Evolutionary conservation across 2,113 vertebrate species (phyloP), one percentile per base, ranked within the genome.

Genomic region (Orthonyx spaldingii): DNA sequence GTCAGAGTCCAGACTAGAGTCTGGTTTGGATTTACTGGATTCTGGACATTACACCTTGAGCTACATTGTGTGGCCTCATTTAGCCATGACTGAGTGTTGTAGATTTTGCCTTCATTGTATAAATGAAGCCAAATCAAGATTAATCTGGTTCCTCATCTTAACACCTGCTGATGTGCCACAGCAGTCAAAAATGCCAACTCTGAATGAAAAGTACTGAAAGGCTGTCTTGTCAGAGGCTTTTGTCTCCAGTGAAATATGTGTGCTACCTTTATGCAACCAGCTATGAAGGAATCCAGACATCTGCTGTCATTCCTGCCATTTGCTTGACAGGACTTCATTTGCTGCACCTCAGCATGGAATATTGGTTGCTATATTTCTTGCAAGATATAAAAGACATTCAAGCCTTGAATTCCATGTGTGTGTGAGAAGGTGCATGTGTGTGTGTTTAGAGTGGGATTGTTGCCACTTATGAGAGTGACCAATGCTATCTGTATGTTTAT

Each of bases 241-340:
- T 92, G 47, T 22, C 82, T 76, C 26, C 52, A 30, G 71, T 97
- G 96, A 96, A 96, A 96, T 94, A 96, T 96, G 83, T 23, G 49
- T 66, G 59, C 83, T 94, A 90, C 92, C 85, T 94, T 79, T 96
- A 97, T 94, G 95, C 96, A 97, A 90, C 95, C 94, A 96, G 82
- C 93, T 96, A 95, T 97, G 96, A 96, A 96, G 80, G 92, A 94
- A 93, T 96, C 94, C 95, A 96, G 94, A 96, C 93, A 96, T 90
- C 88, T 94, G 90, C 94, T 96, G 95, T 95, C 93, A 94, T 95
- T 84, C 83, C 88, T 96, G 95, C 94, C 93, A 96, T 95, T 95
- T 95, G 90, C 90, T 96, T 97, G 96, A 97, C 95, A 96, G 94
- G 93, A n/a, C 93, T 96, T 91, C 93, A 96, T 96, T 96, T 96